Percentiles rank a stretch among this genome's conserved stretches.
Conservation (phyloP, 2,797 vertebrate genomes). For the Rhinophrynus dorsalis region DNA sequence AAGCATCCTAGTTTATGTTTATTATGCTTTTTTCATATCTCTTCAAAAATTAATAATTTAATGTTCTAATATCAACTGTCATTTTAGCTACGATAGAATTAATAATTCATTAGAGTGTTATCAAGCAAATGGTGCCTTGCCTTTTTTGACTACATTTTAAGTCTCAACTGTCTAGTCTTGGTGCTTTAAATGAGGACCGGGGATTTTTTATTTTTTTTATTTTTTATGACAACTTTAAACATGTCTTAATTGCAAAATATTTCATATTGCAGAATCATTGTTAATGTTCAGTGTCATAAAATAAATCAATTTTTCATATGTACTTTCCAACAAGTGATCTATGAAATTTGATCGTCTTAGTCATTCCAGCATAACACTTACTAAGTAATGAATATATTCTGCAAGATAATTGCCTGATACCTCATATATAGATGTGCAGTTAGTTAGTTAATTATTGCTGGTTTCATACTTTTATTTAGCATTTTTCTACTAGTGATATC, state of each 20-base stretch:
- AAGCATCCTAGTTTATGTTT: conserved; percentile 69
- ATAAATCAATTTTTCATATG: conserved; percentile 44
- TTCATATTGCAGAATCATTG: neutral
- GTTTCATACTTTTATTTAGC: conserved; percentile 19
- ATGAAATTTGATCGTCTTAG: conserved; percentile 24
- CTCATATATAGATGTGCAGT: conserved; percentile 32
- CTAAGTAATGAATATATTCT: conserved; percentile 42
- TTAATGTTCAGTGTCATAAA: conserved; percentile 35
- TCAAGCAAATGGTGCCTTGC: conserved; percentile 77
- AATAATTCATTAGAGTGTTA: conserved; percentile 87
- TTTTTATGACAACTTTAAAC: conserved; percentile 47
- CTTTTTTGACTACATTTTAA: conserved; percentile 54
- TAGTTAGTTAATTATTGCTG: conserved; percentile 43
- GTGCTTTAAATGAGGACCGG: neutral
- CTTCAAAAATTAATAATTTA: conserved; percentile 89
- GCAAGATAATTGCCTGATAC: conserved; percentile 16
- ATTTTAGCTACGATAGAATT: conserved; percentile 86
- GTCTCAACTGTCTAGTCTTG: conserved; percentile 29
- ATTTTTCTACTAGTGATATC: neutral
- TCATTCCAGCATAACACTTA: conserved; percentile 25
- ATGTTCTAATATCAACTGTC: conserved; percentile 87
- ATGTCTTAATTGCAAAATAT: conserved; percentile 43
- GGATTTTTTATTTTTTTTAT: conserved; percentile 13
- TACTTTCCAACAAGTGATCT: conserved; percentile 36
- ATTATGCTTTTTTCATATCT: conserved; percentile 69